A percentile compares a stretch with the other conserved stretches of the same genome.
These are phyloP conservation scores for Euleptes europaea DNA, from an alignment of 2,113 vertebrate genomes.

Conservation along the genomic window DNA sequence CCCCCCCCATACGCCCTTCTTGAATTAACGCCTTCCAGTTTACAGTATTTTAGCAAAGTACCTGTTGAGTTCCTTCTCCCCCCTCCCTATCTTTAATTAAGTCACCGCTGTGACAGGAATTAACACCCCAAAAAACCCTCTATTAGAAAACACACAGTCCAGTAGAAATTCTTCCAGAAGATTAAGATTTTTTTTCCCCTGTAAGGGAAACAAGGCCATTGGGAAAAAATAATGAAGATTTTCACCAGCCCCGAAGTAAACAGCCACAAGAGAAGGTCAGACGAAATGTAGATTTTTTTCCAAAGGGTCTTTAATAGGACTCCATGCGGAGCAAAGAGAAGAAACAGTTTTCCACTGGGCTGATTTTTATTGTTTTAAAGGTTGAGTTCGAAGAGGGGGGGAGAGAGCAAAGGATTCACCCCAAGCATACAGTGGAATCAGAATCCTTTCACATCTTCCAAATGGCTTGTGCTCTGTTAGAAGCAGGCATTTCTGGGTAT, in stretches of 20 bases:
- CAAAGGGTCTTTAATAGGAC: slow-evolving; percentile 61
- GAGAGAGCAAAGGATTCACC: slow-evolving; percentile 27
- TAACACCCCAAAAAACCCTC: slow-evolving; percentile 49
- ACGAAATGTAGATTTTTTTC: slow-evolving; percentile 59
- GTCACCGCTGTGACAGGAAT: slow-evolving; percentile 73
- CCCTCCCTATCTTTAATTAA: slow-evolving; percentile 71
- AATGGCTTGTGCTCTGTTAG: slow-evolving; percentile 45
- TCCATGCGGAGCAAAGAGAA: slow-evolving; percentile 43
- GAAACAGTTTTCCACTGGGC: slow-evolving; percentile 65
- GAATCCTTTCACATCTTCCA: slow-evolving; percentile 45
- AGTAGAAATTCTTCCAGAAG: slow-evolving; percentile 72
- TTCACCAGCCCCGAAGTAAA: slow-evolving; percentile 56
- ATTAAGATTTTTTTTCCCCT: slow-evolving; percentile 68
- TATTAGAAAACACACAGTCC: slow-evolving; percentile 70
- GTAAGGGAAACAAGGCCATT: slow-evolving; percentile 61
- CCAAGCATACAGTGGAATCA: slow-evolving; percentile 37
- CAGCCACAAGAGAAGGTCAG: slow-evolving; percentile 64
- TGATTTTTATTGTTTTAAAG: slow-evolving; percentile 68
- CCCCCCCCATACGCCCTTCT: slow-evolving; percentile 27
- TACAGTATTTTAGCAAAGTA: slow-evolving; percentile 55
- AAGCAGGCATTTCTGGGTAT: slow-evolving; percentile 58
- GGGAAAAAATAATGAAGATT: slow-evolving; percentile 45
- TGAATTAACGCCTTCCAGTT: slow-evolving; percentile 54
- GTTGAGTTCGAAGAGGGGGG: slow-evolving; percentile 9
- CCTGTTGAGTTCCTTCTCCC: slow-evolving; percentile 63